Evolutionary conservation across 2,888 invertebrate genomes (phyloP).

Genomic region (Sminthurinus aureus): DNA sequence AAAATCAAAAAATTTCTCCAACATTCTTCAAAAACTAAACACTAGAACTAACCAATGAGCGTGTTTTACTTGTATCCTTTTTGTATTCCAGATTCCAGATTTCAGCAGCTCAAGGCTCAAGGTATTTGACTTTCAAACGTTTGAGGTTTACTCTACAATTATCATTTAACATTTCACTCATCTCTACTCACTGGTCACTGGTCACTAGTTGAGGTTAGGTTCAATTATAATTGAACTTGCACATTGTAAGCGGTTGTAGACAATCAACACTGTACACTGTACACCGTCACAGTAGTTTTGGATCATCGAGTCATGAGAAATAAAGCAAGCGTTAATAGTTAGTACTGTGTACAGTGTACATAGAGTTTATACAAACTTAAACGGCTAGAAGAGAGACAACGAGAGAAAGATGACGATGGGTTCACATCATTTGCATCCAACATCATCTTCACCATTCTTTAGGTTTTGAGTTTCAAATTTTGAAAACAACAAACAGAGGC

Average conservation of each 20-base stretch:
- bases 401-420: constrained; percentile 18
- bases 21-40: too few relatives aligned
- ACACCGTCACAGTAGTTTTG: constrained; percentile 26
- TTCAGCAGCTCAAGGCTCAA: background rate
- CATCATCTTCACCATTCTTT: background rate
- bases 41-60: too few relatives aligned
- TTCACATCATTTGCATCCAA: constrained; percentile 22
- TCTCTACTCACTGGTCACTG: background rate
- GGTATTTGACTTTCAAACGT: background rate
- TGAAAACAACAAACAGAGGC: constrained; percentile 24
- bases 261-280: background rate
- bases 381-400: background rate
- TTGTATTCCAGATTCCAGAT: too few relatives aligned
- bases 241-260: background rate
- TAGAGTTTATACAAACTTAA: background rate
- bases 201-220: too few relatives aligned
- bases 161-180: constrained; percentile 20
- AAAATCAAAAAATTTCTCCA: too few relatives aligned
- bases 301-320: constrained; percentile 35
- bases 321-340: background rate
- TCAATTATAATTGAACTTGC: too few relatives aligned
- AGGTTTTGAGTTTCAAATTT: too few relatives aligned
- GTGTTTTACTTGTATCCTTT: too few relatives aligned
- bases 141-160: constrained; percentile 33
- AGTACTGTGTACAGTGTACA: background rate